Evolutionary conservation across 2,888 invertebrate species (phyloP).

Genomic region (Chrysolina oricalcia): DNA sequence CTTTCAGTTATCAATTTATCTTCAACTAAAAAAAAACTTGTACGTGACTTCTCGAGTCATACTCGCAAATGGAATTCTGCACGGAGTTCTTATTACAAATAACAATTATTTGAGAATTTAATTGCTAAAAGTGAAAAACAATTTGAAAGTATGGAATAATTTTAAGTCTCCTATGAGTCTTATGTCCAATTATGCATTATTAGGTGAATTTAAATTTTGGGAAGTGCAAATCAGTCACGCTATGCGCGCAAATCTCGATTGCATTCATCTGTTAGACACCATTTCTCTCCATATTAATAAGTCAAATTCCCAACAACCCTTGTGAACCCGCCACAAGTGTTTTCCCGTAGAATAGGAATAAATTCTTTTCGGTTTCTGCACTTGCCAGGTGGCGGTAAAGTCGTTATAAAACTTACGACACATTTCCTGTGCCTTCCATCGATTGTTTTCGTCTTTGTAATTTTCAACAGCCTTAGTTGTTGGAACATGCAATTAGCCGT

Average conservation of each 20-base stretch:
- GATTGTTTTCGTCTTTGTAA: constrained; percentile 40
- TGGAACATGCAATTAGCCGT: neutral
- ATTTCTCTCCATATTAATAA: constrained; percentile 18
- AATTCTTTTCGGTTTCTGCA: constrained; percentile 67
- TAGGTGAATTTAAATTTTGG: neutral
- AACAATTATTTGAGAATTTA: no score
- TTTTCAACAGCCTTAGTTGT: constrained; percentile 4
- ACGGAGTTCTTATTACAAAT: no score
- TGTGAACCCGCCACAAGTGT: constrained; percentile 62
- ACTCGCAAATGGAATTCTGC: no score
- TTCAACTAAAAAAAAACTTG: no score
- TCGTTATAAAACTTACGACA: constrained; percentile 58
- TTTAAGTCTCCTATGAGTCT: no score
- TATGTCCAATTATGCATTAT: neutral
- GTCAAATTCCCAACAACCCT: constrained; percentile 53
- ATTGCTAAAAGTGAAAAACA: no score
- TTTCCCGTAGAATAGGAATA: constrained; percentile 66
- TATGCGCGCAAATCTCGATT: constrained; percentile 1
- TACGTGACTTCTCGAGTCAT: no score
- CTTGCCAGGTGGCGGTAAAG: constrained; percentile 66
- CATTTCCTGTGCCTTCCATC: constrained; percentile 49
- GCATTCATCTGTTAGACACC: constrained; percentile 9
- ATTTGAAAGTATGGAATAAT: no score
- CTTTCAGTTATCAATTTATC: no score
- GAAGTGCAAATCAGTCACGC: constrained; percentile 22